Evolutionary conservation across 2,888 invertebrate genomes (phyloP), one percentile per base, ranked within the genome.

Genomic region (Hyposoter dolosus): DNA sequence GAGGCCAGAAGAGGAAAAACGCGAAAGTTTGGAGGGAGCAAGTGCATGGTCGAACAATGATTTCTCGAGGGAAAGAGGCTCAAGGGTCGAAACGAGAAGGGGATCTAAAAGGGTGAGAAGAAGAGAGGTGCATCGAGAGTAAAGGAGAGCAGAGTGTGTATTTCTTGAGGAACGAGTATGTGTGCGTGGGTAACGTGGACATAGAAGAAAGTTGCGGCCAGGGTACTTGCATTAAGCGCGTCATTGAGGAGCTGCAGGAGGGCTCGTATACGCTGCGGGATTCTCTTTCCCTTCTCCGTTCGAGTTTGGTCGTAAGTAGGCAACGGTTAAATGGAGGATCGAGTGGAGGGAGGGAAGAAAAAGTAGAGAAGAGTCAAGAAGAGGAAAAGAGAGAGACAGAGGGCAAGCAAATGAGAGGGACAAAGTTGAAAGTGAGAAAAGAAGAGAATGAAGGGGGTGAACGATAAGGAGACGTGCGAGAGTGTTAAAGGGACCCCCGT

Each of bases 221-320:
- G 81, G 23, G 83, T 72, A 86, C 86, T 87, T 84, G 85, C 82
- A 86, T 88, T 86, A 87, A 87, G 85, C 83, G 85, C 82, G 85
- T 84, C 80, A 71, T 87, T 84, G 78, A 88, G 85, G 75, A 82
- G 50, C 78, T 65, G 35, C 84, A 50, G 81, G 83, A 75, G 86
- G 85, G 74, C 81, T 63, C 68, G 71, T 71, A 74, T 6, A 32
- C 68, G 74, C 77, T 63, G 83, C 69, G 78, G 81, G 74, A 78
- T 85, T 85, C 68, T 69, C 77, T 74, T 85, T 85, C 68, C 74
- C 77, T 74, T 77, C 87, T 75, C 84, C 81, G 84, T 83, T 86
- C 71, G 81, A 63, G 68, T 32, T 66, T 66, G 77, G 45, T 83
- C 19, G 60, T 81, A 77, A 86, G 81, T 86, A 81, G 77, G 74